These are phyloP conservation scores for Dromococcyx pavoninus DNA, from an alignment of 2,797 vertebrate species.

Conservation along the genomic window DNA sequence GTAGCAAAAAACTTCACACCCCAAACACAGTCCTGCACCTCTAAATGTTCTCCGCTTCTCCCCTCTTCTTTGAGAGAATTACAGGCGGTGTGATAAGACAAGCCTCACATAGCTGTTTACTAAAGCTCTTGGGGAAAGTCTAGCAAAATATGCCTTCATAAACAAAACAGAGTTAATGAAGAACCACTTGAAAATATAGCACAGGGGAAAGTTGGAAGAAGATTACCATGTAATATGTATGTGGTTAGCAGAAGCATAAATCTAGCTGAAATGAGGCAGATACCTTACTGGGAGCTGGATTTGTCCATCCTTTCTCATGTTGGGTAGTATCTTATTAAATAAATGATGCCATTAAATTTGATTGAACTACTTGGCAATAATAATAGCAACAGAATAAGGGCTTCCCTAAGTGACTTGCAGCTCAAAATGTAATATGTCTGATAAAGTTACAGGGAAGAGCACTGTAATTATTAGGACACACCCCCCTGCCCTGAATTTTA, in stretches of 20 bases:
- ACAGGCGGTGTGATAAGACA: conserved; percentile 1
- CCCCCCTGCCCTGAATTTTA: background rate
- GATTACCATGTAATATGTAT: conserved; percentile 20
- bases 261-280: background rate
- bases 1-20: background rate
- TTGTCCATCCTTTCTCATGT: background rate
- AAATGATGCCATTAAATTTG: background rate
- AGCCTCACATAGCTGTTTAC: conserved; percentile 22
- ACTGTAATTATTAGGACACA: background rate
- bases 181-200: conserved; percentile 46
- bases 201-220: conserved; percentile 15
- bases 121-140: conserved; percentile 43
- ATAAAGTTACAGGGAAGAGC: background rate
- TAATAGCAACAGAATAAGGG: background rate
- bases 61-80: background rate
- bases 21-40: background rate
- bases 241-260: conserved; percentile 2
- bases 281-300: background rate
- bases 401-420: background rate
- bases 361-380: background rate
- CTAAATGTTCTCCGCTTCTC: background rate
- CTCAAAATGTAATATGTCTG: background rate
- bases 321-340: background rate
- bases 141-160: conserved; percentile 47
- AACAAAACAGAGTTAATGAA: conserved; percentile 69